These are phyloP conservation scores for Psix sp. DNA, from an alignment of 1,140 invertebrate species.

Conservation along the genomic window DNA sequence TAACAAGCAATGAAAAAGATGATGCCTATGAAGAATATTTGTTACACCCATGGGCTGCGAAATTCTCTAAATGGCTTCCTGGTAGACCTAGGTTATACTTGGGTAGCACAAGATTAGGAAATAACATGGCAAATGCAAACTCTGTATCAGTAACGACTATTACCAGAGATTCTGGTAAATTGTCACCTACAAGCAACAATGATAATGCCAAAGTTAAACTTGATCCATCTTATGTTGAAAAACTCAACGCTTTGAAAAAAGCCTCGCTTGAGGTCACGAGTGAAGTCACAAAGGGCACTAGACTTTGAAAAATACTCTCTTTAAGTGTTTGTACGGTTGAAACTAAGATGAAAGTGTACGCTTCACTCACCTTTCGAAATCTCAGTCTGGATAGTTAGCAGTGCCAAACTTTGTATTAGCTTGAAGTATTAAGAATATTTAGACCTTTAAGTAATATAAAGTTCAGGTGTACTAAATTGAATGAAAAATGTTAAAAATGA, in stretches of 20 bases:
- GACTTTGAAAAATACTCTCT: slow-evolving; percentile 54
- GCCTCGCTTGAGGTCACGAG: slow-evolving; percentile 72
- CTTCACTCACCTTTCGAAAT: too few species aligned
- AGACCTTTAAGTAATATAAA: slow-evolving; percentile 15
- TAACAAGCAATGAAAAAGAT: slow-evolving; percentile 80
- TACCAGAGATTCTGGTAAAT: slow-evolving; percentile 55
- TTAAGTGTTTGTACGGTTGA: slow-evolving; percentile 26
- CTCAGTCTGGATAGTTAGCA: too few species aligned
- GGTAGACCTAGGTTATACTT: slow-evolving; percentile 74
- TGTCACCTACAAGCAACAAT: slow-evolving; percentile 42
- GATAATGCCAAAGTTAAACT: slow-evolving; percentile 63
- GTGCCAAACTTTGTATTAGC: too few species aligned
- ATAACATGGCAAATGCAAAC: slow-evolving; percentile 56
- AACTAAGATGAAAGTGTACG: slow-evolving; percentile 9
- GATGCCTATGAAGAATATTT: slow-evolving; percentile 83
- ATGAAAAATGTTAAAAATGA: slow-evolving; percentile 19
- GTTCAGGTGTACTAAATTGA: slow-evolving; percentile 19
- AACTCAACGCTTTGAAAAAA: slow-evolving; percentile 71
- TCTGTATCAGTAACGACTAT: slow-evolving; percentile 60
- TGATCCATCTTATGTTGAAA: slow-evolving; percentile 66
- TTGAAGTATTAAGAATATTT: too few species aligned
- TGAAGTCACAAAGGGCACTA: slow-evolving; percentile 73
- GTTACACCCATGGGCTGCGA: slow-evolving; percentile 81
- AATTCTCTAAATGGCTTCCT: slow-evolving; percentile 78
- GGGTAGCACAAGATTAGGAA: slow-evolving; percentile 60